These are phyloP conservation scores for Pyrrhosoma nymphula DNA, from an alignment of 2,888 invertebrate species.

Conservation along the genomic window DNA sequence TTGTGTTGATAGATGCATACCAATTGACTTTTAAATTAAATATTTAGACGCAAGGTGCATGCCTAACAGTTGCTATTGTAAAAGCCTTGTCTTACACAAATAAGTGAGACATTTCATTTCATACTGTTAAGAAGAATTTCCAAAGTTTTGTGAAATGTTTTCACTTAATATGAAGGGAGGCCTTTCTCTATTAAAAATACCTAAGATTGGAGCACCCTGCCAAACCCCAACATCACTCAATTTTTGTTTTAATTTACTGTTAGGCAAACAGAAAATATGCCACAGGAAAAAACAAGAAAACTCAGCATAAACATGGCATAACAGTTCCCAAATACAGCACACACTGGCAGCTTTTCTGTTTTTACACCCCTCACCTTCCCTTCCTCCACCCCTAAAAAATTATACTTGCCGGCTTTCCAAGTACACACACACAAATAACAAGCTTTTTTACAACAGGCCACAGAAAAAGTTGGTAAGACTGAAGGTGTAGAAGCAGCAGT, in stretches of 20 bases:
- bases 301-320: slow-evolving; percentile 63
- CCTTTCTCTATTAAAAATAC: slow-evolving; percentile 56
- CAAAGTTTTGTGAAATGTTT: slow-evolving; percentile 53
- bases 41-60: slow-evolving; percentile 61
- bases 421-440: slow-evolving; percentile 67
- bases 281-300: slow-evolving; percentile 59
- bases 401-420: slow-evolving; percentile 66
- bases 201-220: slow-evolving; percentile 63
- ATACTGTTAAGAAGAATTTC: not conserved
- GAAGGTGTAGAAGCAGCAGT: slow-evolving; percentile 52
- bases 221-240: slow-evolving; percentile 54
- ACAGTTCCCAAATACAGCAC: slow-evolving; percentile 67
- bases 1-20: slow-evolving; percentile 66
- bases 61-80: slow-evolving; percentile 63
- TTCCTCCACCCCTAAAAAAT: slow-evolving; percentile 67
- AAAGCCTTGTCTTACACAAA: slow-evolving; percentile 52
- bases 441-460: slow-evolving; percentile 66
- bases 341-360: slow-evolving; percentile 65
- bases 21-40: slow-evolving; percentile 63
- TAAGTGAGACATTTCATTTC: slow-evolving; percentile 42
- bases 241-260: slow-evolving; percentile 44
- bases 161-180: slow-evolving; percentile 59
- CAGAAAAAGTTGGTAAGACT: slow-evolving; percentile 67
- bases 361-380: slow-evolving; percentile 65
- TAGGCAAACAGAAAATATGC: slow-evolving; percentile 52